Evolutionary conservation across 2,888 invertebrate genomes (phyloP).

Genomic region (Apodemia mormo): DNA sequence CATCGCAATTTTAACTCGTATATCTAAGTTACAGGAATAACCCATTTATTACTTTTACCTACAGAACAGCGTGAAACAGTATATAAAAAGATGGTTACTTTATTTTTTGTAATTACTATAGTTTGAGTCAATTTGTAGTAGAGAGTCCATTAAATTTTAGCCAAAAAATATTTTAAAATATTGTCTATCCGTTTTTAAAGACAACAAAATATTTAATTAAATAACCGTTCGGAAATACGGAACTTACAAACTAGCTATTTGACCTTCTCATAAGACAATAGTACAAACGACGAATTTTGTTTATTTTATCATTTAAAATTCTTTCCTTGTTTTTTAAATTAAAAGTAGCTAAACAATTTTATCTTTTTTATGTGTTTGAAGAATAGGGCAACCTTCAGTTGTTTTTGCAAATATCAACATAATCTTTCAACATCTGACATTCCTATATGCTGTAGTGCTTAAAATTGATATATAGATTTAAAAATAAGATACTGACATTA

Average conservation of each 20-base stretch:
- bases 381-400: background rate
- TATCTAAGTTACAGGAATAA: too few relatives aligned
- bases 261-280: constrained; percentile 1
- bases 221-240: background rate
- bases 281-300: constrained; percentile 1
- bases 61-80: background rate
- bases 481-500: background rate
- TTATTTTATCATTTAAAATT: background rate
- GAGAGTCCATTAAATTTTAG: too few relatives aligned
- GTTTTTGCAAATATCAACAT: background rate
- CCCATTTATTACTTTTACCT: too few relatives aligned
- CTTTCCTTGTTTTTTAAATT: background rate
- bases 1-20: too few relatives aligned
- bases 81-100: background rate
- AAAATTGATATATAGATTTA: background rate
- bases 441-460: background rate
- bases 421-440: background rate
- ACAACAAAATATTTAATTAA: background rate
- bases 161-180: too few relatives aligned
- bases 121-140: too few relatives aligned
- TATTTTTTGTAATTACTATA: too few relatives aligned
- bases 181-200: too few relatives aligned
- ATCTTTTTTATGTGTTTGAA: background rate
- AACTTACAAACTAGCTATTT: background rate
- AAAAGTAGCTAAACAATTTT: background rate